Conservation (phyloP, 2,888 invertebrate species). For the Cryptocephalus primarius region DNA sequence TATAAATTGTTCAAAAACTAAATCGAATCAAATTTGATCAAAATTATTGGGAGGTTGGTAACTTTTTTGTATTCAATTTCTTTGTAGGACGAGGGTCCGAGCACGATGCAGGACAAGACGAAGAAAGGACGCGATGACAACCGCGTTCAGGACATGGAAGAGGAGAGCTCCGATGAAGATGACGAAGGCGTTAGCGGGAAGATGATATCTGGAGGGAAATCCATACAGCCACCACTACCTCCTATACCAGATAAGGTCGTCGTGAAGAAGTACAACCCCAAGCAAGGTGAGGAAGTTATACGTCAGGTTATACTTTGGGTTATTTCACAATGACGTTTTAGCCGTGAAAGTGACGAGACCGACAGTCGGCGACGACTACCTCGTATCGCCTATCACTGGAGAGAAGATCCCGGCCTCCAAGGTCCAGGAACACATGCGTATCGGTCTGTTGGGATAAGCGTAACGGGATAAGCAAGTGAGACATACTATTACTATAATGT, state of each 20-base stretch:
- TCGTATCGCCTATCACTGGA: slow-evolving; percentile 97
- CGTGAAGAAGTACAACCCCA: slow-evolving; percentile 96
- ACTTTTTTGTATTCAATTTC: background rate
- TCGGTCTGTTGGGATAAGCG: slow-evolving; percentile 92
- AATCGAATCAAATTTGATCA: too few relatives aligned
- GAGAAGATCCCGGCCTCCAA: slow-evolving; percentile 96
- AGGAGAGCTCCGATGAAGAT: slow-evolving; percentile 67
- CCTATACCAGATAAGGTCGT: slow-evolving; percentile 87
- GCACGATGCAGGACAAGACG: slow-evolving; percentile 56
- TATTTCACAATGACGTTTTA: slow-evolving; percentile 11
- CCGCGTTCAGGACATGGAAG: slow-evolving; percentile 84
- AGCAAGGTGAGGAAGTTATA: slow-evolving; percentile 44
- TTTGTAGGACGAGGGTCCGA: slow-evolving; percentile 42
- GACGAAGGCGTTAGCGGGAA: slow-evolving; percentile 25
- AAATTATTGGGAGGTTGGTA: too few relatives aligned
- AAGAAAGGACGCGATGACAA: slow-evolving; percentile 41
- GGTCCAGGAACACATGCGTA: slow-evolving; percentile 96
- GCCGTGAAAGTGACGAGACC: slow-evolving; percentile 48
- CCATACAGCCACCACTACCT: slow-evolving; percentile 56
- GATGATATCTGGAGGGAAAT: slow-evolving; percentile 29
- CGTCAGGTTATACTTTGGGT: background rate
- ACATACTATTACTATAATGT: too few relatives aligned
- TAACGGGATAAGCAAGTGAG: slow-evolving; percentile 74
- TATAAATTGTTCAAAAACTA: slow-evolving; percentile 3
- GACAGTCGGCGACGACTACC: slow-evolving; percentile 70